phyloP scores from a whole-genome alignment of 2,797 vertebrate genomes.

The Acanthiza pusilla region DNA sequence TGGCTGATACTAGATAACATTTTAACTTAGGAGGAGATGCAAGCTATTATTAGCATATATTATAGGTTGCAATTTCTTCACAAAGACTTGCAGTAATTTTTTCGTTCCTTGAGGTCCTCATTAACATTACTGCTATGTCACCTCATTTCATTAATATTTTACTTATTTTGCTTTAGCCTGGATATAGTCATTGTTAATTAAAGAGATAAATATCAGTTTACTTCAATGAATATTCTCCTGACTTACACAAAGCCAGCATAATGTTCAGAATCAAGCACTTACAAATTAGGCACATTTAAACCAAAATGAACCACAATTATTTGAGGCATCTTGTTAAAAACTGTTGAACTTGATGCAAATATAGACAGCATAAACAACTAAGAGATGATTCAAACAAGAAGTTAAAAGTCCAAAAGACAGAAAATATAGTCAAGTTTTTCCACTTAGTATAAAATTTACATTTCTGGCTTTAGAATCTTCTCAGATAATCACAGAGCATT shows the following conservation, averaged over 20 bases:
- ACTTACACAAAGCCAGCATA: neutral
- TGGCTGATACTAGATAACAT: neutral
- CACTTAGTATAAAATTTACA: neutral
- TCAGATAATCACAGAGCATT: neutral
- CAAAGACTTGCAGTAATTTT: neutral
- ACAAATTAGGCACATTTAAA: neutral
- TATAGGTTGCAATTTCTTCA: neutral
- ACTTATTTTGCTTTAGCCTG: neutral
- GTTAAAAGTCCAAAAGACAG: neutral
- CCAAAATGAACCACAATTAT: neutral
- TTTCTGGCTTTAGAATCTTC: neutral
- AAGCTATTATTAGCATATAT: neutral
- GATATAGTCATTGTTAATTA: neutral
- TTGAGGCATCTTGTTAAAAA: neutral
- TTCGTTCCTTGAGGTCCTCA: neutral
- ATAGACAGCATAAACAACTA: neutral
- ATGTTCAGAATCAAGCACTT: neutral
- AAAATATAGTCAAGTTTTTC: neutral
- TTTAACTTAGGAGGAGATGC: neutral
- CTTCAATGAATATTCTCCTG: neutral
- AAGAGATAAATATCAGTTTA: neutral
- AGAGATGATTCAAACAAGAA: neutral
- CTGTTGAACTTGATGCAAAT: neutral
- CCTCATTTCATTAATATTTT: neutral
- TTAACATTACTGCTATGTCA: neutral